Base-by-base conservation (phyloP, 2,113 vertebrate species). In the Lontra canadensis region DNA sequence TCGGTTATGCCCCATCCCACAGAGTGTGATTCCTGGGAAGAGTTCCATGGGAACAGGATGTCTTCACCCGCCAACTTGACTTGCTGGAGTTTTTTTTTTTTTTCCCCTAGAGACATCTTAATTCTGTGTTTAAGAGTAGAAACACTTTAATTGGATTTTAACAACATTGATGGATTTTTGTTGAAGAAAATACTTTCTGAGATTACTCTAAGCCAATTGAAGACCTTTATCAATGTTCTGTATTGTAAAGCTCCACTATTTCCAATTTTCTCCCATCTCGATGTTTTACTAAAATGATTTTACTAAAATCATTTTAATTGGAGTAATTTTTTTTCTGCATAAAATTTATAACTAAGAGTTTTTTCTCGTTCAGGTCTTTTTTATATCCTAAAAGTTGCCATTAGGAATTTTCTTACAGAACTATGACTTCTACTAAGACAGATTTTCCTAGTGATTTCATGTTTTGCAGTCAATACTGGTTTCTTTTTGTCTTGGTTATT, bases 281-380 rank as follows among this genome's bases (percentile, higher is more conserved):
- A 34, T 92, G 95, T 96, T 86, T 61, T 55, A 55, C 52, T 55
- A 55, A 52, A 52, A 52, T 52, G 52, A 73, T 93, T 95, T 88
- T 29, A 78, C 67, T 34, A 79, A 94, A 87, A 91, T 74, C 82
- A 36, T 31, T 92, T 95, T 96, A 90, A 87, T 86, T 82, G 55
- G 61, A 92, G 67, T 87, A 73, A 94, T 95, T 96, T 84, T 21
- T 96, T 47, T 74, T 88, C 80, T 81, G 29, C 73, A 74, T 90
- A 92, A 94, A 61, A 87, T 90, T 57, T 74, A 17, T 57, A 95
- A 80, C 25, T n/a, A 21, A 52, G 31, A 44, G 57, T 91, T 91
- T 89, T 97, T 88, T 34, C 57, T 57, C 29, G 1, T 82, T 81
- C 42, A 20, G 67, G 2, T 69, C 74, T 44, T 55, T 89, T 96